These are phyloP conservation scores for Euclidia mi DNA, from an alignment of 2,888 invertebrate species.

Conservation along the genomic window DNA sequence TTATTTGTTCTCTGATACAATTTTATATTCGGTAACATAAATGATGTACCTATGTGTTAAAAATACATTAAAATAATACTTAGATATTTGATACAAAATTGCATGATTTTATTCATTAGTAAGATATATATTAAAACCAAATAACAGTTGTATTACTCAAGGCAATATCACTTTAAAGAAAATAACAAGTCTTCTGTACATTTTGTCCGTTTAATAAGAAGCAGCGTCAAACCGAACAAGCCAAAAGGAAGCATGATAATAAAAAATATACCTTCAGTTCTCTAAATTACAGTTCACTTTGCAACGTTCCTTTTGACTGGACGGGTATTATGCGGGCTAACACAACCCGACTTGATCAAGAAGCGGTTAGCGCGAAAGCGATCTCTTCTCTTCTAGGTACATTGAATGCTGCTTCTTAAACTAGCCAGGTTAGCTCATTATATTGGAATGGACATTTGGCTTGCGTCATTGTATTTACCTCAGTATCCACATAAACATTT, in stretches of 20 bases:
- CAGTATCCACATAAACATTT: slow-evolving; percentile 8
- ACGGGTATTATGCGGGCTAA: slow-evolving; percentile 68
- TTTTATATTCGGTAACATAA: slow-evolving; percentile 46
- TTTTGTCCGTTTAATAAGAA: slow-evolving; percentile 30
- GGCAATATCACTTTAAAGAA: no score
- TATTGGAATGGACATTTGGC: slow-evolving; percentile 46
- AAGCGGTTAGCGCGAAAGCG: slow-evolving; percentile 65
- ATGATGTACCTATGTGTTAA: slow-evolving; percentile 6
- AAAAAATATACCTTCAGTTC: slow-evolving; percentile 31
- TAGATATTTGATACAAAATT: background rate
- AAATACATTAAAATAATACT: slow-evolving; percentile 5
- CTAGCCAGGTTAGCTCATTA: slow-evolving; percentile 58
- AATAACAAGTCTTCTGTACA: no score
- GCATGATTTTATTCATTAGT: slow-evolving; percentile 1
- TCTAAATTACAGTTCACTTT: slow-evolving; percentile 38
- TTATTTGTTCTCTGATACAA: slow-evolving; percentile 56
- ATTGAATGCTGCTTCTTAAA: slow-evolving; percentile 73
- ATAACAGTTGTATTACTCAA: no score
- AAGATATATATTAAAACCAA: background rate
- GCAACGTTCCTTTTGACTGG: slow-evolving; percentile 69
- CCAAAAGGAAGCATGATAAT: slow-evolving; percentile 58
- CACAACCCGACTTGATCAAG: slow-evolving; percentile 66
- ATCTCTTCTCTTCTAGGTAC: slow-evolving; percentile 64
- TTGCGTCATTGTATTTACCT: slow-evolving; percentile 32
- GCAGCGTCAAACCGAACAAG: slow-evolving; percentile 51